phyloP scores from a whole-genome alignment of 2,888 invertebrate species.

The Theodoxus fluviatilis region DNA sequence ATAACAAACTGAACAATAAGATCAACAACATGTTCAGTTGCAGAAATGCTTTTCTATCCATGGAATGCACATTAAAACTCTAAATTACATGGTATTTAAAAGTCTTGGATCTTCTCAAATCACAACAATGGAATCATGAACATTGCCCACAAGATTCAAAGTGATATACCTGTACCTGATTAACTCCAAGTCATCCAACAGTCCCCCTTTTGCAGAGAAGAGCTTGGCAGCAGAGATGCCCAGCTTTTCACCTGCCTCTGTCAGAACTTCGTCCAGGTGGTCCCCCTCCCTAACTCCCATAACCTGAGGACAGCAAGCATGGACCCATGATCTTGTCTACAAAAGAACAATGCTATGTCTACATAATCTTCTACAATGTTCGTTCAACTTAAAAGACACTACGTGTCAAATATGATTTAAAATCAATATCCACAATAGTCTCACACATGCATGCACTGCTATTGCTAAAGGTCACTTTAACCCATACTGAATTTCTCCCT shows the following conservation, averaged over 20 bases:
- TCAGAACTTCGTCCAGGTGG: slow-evolving; percentile 45
- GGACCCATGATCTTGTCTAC: too few species aligned
- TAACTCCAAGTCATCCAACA: slow-evolving; percentile 50
- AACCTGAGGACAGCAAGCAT: too few species aligned
- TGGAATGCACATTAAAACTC: neutral
- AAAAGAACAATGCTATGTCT: too few species aligned
- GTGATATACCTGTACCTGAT: slow-evolving; percentile 45
- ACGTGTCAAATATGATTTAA: too few species aligned
- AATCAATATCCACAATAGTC: too few species aligned
- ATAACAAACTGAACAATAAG: neutral
- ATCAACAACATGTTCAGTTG: neutral
- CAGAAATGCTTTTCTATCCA: neutral
- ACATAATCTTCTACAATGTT: too few species aligned
- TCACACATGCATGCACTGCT: too few species aligned
- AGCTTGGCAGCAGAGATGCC: slow-evolving; percentile 39
- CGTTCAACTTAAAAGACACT: too few species aligned
- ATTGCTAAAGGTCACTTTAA: too few species aligned
- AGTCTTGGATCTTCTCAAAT: neutral
- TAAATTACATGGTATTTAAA: neutral
- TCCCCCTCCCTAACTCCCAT: too few species aligned
- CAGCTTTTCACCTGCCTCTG: slow-evolving; percentile 46
- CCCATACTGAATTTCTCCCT: too few species aligned
- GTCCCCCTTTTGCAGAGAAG: slow-evolving; percentile 48
- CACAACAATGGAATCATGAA: too few species aligned
- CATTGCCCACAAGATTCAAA: neutral